Evolutionary conservation across 1,140 invertebrate species (phyloP), one percentile per base, ranked within the genome.

Genomic region (Camponotus vicinus): DNA sequence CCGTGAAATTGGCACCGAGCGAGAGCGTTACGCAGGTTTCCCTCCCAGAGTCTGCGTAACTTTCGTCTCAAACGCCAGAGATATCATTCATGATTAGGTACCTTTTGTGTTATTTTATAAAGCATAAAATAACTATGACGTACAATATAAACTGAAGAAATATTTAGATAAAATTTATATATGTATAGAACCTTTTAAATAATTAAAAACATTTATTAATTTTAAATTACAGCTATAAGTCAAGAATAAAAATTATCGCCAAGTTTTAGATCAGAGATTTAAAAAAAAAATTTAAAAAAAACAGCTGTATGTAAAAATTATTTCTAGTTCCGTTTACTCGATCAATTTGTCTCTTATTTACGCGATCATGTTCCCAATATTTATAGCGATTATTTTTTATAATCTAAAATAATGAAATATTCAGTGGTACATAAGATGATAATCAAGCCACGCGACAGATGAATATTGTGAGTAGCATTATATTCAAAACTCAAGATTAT

Each of bases 1-100:
- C 87, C 82, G 86, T 90, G 87, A 92, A 92, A 93, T 92, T 90
- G 90, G 84, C 88, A 85, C 67, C 37, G 45, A 64, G 64, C 77
- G 87, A 89, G 63, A 86, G 66, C 59, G 3, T 52, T 45, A 73
- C 82, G 52, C 40, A 87, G 73, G 88, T 86, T 90, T 84, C 73
- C 67, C 88, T 91, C 13, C 57, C 76, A 40, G 13, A 40, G 61
- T 73, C 42, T 37, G 69, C 27, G 55, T 61, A 63, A 83, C 55
- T 73, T 82, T 27, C 37, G 37, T 82, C 49, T 71, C 66, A 4
- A 45, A 27, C 66, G 52, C 32, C 21, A 15, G 13, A 37, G 13
- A 83, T 34, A 18, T 45, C 11, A 73, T 34, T 73, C 7, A 49
- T 49, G 13, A 82, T 71, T 59, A 73, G 27, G 27, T 82, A 70